Evolutionary conservation across 1,140 invertebrate genomes (phyloP), one percentile per base, ranked within the genome.

Genomic region (Rhagoletis pomonella): DNA sequence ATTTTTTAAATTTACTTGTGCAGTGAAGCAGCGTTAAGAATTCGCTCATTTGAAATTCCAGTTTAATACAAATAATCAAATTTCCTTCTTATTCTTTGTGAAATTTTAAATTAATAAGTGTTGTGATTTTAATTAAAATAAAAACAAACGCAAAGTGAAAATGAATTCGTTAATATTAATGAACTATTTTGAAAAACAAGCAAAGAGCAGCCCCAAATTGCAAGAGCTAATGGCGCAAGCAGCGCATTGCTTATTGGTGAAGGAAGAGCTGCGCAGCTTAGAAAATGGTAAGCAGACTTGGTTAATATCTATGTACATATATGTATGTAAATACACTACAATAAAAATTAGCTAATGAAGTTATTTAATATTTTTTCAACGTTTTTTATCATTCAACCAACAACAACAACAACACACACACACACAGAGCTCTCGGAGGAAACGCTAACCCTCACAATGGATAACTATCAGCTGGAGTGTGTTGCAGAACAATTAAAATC

Each of bases 131-230:
- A 58, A 55, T n/a, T 19, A 19, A 55, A 55, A 81, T 14, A 62
- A 62, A 17, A 17, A 62, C n/a, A 14, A 55, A 58, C 1, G 2
- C 50, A 50, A 9, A 77, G 55, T 29, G 29, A 19, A 62, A 55
- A 81, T 81, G 73, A 19, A 58, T 47, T 81, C 47, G 6, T 55
- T 81, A 55, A 19, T 50, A 55, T 81, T 81, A 12, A 55, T 81
- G 0, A 81, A 81, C 47, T 81, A 81, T 81, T 81, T 81, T 19
- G 73, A 81, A 42, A 50, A 81, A 10, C 73, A 55, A 55, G 73
- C 73, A 2, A 29, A 58, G 44, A n/a, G 5, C n/a, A 81, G 42
- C 73, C 19, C n/a, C 47, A n/a, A 19, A 19, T 55, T 81, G n/a
- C 44, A 19, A 29, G 47, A 81, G 2, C 47, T 81, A n/a, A 55